Conservation (phyloP, 2,113 vertebrate species). For the Fukomys damarensis region DNA sequence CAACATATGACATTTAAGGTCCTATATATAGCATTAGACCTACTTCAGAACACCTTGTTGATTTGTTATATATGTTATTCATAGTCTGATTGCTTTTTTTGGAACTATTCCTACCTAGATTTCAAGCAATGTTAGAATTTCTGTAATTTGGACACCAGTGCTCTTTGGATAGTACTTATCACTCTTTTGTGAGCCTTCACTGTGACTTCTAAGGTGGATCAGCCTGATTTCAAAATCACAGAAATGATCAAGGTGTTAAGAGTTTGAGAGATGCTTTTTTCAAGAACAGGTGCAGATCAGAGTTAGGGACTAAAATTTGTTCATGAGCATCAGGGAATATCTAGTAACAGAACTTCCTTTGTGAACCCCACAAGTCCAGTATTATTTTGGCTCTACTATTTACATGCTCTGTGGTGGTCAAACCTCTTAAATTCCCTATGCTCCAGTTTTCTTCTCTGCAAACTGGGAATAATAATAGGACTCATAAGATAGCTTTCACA, state of each 20-base stretch:
- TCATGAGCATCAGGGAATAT: neutral
- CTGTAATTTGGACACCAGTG: neutral
- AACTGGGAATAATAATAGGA: constrained; percentile 11
- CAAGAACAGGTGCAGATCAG: neutral
- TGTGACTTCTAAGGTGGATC: neutral
- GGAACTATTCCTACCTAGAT: neutral
- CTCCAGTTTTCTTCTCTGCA: neutral
- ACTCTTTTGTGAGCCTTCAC: neutral
- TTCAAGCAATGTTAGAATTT: neutral
- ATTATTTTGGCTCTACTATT: neutral
- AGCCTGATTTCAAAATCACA: neutral
- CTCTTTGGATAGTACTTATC: neutral
- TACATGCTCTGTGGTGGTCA: neutral
- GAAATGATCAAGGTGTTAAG: neutral
- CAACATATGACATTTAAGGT: too few relatives aligned
- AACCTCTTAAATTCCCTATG: neutral
- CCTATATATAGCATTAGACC: neutral
- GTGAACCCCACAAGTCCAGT: neutral
- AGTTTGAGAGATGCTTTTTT: neutral
- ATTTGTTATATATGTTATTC: neutral
- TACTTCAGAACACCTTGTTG: neutral
- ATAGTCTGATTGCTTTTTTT: neutral
- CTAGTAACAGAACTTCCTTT: neutral
- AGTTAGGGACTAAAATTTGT: neutral
- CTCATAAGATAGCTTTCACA: neutral